Evolutionary conservation across 2,888 invertebrate species (phyloP), one percentile per base, ranked within the genome.

Genomic region (Antheraea yamamai): DNA sequence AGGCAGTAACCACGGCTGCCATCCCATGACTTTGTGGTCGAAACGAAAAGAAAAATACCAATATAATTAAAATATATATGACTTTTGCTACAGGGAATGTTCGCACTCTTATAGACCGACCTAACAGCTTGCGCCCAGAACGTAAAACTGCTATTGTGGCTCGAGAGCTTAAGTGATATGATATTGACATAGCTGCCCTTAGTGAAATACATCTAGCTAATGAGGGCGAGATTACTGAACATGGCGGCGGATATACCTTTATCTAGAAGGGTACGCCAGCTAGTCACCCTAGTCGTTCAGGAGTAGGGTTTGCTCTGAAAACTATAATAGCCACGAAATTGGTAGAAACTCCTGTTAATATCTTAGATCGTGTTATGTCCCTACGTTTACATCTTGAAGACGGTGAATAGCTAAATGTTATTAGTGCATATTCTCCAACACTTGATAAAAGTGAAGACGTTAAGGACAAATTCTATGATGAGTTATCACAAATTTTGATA

Each of bases 161-260:
- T 26, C 76, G 80, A 2, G 81, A 83, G 74, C 79, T 83, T 16
- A 1, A 23, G 23, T 77, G 80, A 14, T 82, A 79, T 64, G 73
- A 79, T 16, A 64, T 82, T 0, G 82, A 82, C 74, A 75, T 83
- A 0, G 81, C 83, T 70, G 81, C 81, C 12, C 71, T 81, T 51
- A 82, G 82, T 23, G 80, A 84, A 77, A 83, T 82, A 1, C 81
- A 80, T 18, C 75, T 83, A 0, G 75, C 81, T 30, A 81, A 83
- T 10, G 77, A 81, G 74, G 83, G 81, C 0, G 81, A 82, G 72
- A 16, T 80, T 7, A 52, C 75, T 0, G 82, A 83, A 73, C 52
- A 64, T 20, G 74, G 75, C 18, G 78, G 78, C 18, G 79, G 77
- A 1, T 79, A 78, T 23, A 80, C 77, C 30, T 30, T 30, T 30